Conservation (phyloP, 2,113 vertebrate species). For the Corythornis vintsioides region DNA sequence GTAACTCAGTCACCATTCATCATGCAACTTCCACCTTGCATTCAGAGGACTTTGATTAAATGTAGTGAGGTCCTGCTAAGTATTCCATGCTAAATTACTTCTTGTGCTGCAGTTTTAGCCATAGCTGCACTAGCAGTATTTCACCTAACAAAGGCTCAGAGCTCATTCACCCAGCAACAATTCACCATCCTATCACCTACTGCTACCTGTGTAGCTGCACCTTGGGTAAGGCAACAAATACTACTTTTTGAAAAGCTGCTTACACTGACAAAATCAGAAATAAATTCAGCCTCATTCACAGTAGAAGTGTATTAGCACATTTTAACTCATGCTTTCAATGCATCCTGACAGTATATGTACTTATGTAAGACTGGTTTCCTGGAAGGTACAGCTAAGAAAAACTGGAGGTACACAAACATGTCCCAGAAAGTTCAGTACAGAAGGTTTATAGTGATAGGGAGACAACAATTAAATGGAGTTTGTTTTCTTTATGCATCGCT, state of each 20-base stretch:
- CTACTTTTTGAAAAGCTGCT: background rate
- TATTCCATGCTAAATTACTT: background rate
- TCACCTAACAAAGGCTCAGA: background rate
- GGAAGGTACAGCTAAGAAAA: background rate
- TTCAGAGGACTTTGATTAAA: background rate
- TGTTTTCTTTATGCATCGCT: background rate
- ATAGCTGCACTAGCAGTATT: background rate
- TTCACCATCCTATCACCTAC: background rate
- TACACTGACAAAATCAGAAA: background rate
- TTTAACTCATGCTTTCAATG: background rate
- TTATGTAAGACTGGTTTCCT: background rate
- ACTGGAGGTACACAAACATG: accelerated
- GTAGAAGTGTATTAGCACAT: background rate
- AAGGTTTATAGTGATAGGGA: background rate
- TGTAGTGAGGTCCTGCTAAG: background rate
- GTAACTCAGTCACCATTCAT: background rate
- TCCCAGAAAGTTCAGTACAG: background rate
- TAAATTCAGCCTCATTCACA: background rate
- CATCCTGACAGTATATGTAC: background rate
- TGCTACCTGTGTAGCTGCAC: background rate
- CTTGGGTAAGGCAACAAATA: background rate
- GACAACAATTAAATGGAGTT: background rate
- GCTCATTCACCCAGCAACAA: background rate
- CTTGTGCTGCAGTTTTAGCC: background rate
- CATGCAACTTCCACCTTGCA: background rate